Evolutionary conservation across 2,888 invertebrate genomes (phyloP).

Genomic region (Chirona hameri): DNA sequence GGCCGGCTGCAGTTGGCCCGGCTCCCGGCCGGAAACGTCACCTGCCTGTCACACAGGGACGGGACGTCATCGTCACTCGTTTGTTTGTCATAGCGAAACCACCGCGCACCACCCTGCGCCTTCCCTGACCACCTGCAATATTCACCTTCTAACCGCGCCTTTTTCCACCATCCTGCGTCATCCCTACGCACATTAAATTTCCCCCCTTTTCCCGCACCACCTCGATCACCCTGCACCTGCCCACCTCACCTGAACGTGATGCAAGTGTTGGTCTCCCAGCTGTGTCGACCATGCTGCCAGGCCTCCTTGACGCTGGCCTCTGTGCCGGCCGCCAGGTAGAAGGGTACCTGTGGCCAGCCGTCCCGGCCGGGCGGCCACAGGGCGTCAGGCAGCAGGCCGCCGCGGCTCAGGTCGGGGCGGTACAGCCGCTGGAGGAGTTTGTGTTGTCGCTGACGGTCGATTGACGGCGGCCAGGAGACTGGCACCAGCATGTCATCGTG

Average conservation of each 20-base stretch:
- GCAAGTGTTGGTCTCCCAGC: slow-evolving; percentile 1
- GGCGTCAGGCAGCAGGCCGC: neutral
- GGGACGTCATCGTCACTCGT: neutral
- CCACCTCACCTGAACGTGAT: neutral
- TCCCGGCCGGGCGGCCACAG: neutral
- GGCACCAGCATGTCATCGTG: neutral
- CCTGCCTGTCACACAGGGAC: neutral
- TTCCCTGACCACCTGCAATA: too few species aligned
- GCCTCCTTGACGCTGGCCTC: neutral
- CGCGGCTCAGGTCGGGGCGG: neutral
- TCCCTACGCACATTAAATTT: too few species aligned
- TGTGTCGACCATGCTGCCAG: neutral
- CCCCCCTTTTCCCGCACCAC: neutral
- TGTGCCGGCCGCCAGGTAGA: neutral
- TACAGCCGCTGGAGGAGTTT: neutral
- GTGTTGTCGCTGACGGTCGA: neutral
- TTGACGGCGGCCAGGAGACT: neutral
- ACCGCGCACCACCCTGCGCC: too few species aligned
- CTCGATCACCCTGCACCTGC: neutral
- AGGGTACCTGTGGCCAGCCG: slow-evolving; percentile 8
- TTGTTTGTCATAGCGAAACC: too few species aligned
- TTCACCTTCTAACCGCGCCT: too few species aligned
- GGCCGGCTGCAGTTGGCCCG: neutral
- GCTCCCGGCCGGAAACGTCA: neutral
- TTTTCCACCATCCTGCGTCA: too few species aligned